Conservation (phyloP, 2,113 vertebrate species). For the Eubucco bourcierii region DNA sequence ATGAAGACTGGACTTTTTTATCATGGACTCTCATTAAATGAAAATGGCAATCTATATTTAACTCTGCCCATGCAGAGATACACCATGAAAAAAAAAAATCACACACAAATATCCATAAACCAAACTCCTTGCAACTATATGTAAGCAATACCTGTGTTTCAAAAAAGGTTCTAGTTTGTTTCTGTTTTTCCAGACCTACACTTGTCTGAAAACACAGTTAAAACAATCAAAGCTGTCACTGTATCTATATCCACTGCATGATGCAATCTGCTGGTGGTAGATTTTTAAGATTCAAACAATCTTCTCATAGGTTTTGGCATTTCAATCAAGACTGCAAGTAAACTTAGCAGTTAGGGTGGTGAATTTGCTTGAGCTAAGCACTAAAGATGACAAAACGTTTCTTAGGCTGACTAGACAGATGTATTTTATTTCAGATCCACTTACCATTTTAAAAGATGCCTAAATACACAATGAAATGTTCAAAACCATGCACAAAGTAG, state of each 20-base stretch:
- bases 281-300: conserved; percentile 3
- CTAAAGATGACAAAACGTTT: conserved; percentile 33
- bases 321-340: conserved; percentile 1
- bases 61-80: conserved; percentile 52
- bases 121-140: not conserved
- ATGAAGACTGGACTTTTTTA: conserved; percentile 27
- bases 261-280: conserved; percentile 20
- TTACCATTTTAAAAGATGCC: conserved; percentile 78
- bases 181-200: conserved; percentile 1
- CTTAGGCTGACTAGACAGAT: conserved; percentile 2
- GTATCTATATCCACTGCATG: not conserved
- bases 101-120: not conserved
- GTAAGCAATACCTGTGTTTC: not conserved
- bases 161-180: not conserved
- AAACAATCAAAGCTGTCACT: not conserved
- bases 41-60: conserved; percentile 42
- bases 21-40: not conserved
- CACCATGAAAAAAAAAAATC: not conserved
- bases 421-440: conserved; percentile 47
- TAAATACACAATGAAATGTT: conserved; percentile 53
- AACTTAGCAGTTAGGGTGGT: conserved; percentile 24
- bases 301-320: not conserved
- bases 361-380: conserved; percentile 23
- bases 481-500: conserved; percentile 67
- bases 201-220: not conserved